Percentiles rank a stretch among this genome's conserved stretches.
Conservation (phyloP, 2,797 vertebrate species). For the Intellagama lesueurii region DNA sequence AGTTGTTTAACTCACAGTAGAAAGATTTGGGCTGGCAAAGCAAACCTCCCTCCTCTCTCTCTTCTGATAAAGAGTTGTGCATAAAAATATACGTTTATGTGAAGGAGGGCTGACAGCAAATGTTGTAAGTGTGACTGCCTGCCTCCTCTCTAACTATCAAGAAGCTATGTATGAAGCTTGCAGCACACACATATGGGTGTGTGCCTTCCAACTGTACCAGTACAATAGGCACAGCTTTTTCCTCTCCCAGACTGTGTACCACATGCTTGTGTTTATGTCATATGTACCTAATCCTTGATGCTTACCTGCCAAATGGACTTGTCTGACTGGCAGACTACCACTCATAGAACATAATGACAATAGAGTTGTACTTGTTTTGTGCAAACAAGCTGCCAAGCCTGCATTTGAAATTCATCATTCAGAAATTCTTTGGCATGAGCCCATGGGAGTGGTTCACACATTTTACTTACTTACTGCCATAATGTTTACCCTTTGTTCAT, state of each 20-base stretch:
- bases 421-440: conserved; percentile 12
- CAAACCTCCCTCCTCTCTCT: background rate
- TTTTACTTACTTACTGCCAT: background rate
- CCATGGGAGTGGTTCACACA: conserved; percentile 19
- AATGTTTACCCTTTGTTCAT: background rate
- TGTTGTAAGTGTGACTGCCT: background rate
- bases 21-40: background rate
- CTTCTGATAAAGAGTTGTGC: background rate
- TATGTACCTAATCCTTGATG: background rate
- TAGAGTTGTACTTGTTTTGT: background rate
- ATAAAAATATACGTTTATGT: background rate
- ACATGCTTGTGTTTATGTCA: background rate
- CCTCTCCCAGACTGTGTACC: background rate
- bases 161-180: background rate
- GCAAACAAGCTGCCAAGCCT: background rate
- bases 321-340: background rate
- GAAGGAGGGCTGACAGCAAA: no score
- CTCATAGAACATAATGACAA: background rate
- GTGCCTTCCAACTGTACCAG: background rate
- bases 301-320: background rate
- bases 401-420: conserved; percentile 11
- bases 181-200: background rate
- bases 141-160: background rate
- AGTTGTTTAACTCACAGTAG: background rate
- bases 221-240: background rate